These are phyloP conservation scores for Agapornis roseicollis DNA, from an alignment of 2,113 vertebrate species.

Conservation along the genomic window DNA sequence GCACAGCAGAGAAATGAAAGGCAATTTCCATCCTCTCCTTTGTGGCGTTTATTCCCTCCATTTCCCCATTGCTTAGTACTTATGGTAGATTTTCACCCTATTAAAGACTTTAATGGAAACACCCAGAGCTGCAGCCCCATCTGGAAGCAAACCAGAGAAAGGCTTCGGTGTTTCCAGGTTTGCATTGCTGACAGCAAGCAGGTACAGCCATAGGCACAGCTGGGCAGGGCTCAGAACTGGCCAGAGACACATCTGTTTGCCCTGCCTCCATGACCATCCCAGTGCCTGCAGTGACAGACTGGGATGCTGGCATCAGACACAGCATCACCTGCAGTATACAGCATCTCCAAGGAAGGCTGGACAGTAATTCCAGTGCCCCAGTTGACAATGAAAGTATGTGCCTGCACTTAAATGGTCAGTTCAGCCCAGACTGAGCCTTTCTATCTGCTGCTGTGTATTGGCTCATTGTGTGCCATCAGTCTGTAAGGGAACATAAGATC, in stretches of 20 bases:
- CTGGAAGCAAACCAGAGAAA: neutral
- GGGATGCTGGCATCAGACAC: neutral
- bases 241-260: neutral
- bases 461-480: fast-evolving
- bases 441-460: fast-evolving
- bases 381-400: fast-evolving
- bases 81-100: neutral
- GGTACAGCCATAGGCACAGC: neutral
- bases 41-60: neutral
- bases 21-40: neutral
- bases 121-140: neutral
- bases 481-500: neutral
- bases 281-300: neutral
- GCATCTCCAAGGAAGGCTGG: neutral
- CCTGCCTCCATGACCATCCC: neutral
- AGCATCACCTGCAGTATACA: neutral
- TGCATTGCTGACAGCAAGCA: neutral
- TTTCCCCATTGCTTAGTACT: neutral
- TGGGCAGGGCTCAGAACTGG: neutral
- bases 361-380: neutral
- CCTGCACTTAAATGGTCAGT: neutral
- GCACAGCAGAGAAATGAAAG: neutral
- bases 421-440: neutral
- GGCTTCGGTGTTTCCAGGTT: neutral
- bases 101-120: neutral